Base-by-base conservation (phyloP, 2,797 vertebrate genomes). In the Tympanoctomys barrerae region DNA sequence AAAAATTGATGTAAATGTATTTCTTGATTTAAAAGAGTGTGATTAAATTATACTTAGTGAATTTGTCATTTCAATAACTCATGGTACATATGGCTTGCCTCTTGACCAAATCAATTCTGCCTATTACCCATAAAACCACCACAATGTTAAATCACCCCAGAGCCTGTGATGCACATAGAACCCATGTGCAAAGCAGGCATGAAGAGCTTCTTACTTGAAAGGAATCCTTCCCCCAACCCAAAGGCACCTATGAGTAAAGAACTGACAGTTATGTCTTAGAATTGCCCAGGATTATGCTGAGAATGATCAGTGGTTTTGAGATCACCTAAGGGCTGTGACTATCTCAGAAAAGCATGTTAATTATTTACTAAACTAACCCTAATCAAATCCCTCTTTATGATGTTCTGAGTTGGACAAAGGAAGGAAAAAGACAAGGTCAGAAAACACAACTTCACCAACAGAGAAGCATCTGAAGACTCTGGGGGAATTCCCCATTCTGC, bases 31-130 rank as follows among this genome's bases (percentile, higher is more conserved):
- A 88, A 6, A 39, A 2, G 89, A 87, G 84, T 31, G 70, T 42
- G 95, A 93, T 13, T 87, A 4, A 92, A 94, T 88, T 92, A 22
- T 1, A 84, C 8, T 64, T 7, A 49, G 16, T 93, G 46, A 93
- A 82, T 36, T 39, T 77, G 5, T 12, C 22, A 61, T 66, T 85
- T 77, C 66, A 39, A 33, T 90, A 77, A 61, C 18, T 70, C 11
- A 28, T 5, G 64, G 19, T 83, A 49, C 62, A 42, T 88, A 21
- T 46, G 14, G 7, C 31, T 71, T 89, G 16, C 4, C 33, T 96
- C 79, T 85, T 54, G 7, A 83, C 77, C 59, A 85, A 75, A 68
- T 64, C 18, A 52, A 89, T 71, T 71, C 52, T 57, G 18, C 28
- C 10, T 87, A 31, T 61, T 33, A 7, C 36, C 16, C 14, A 66